Conservation (phyloP, 2,888 invertebrate species). For the Zeuzera pyrina region DNA sequence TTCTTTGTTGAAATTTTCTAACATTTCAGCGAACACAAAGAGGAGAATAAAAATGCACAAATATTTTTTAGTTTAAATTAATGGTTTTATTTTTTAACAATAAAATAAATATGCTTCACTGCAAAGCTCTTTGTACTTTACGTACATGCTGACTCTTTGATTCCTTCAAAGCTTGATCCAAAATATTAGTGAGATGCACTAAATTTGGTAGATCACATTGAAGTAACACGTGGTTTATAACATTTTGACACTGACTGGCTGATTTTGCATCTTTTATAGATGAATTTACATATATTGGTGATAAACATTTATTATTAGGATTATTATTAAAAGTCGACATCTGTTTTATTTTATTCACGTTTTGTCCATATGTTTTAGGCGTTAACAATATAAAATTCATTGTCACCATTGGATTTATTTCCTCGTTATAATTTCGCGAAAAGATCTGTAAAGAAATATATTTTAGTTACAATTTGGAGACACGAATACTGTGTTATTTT, state of each 20-base stretch:
- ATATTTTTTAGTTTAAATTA: too few species aligned
- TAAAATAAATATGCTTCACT: too few species aligned
- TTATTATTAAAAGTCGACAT: slow-evolving; percentile 12
- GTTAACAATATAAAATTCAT: slow-evolving; percentile 51
- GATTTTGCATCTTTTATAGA: slow-evolving; percentile 50
- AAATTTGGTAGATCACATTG: slow-evolving; percentile 73
- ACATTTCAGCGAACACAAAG: too few species aligned
- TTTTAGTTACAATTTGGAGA: too few species aligned
- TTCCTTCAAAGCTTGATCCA: slow-evolving; percentile 72
- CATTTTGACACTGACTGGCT: slow-evolving; percentile 55
- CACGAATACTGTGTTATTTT: too few species aligned
- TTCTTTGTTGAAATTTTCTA: too few species aligned
- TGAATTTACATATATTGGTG: slow-evolving; percentile 29
- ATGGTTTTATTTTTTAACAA: too few species aligned
- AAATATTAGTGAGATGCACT: slow-evolving; percentile 60
- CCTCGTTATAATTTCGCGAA: slow-evolving; percentile 33
- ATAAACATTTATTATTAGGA: too few species aligned
- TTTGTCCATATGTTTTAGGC: slow-evolving; percentile 42
- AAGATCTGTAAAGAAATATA: slow-evolving; percentile 27
- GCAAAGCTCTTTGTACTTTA: slow-evolving; percentile 65
- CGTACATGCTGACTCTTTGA: slow-evolving; percentile 72
- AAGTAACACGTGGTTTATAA: slow-evolving; percentile 49
- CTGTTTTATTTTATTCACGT: too few species aligned
- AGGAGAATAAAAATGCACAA: too few species aligned
- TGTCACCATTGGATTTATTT: slow-evolving; percentile 47